A percentile compares a stretch with the other conserved stretches of the same genome.
Conservation (phyloP, 2,888 invertebrate species). For the Ecliptopera silaceata region DNA sequence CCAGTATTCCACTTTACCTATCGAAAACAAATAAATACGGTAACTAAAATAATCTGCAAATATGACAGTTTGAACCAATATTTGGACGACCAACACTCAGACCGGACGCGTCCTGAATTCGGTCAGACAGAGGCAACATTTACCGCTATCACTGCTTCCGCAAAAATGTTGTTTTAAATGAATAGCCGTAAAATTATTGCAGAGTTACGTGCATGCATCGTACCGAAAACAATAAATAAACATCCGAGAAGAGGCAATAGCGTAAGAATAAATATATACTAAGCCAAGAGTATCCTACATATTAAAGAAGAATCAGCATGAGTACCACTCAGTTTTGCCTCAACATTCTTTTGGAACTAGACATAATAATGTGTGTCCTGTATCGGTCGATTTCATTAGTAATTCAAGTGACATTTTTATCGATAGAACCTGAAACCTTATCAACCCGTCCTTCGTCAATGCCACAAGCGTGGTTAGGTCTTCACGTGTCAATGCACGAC, state of each 20-base stretch:
- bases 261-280: no score
- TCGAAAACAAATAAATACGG: no score
- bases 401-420: neutral
- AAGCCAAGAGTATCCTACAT: no score
- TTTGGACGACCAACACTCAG: conserved; percentile 24
- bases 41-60: no score
- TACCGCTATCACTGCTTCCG: conserved; percentile 41
- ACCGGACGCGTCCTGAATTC: conserved; percentile 38
- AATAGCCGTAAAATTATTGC: neutral
- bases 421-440: conserved; percentile 46
- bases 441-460: conserved; percentile 40
- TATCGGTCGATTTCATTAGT: neutral
- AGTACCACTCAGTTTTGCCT: no score
- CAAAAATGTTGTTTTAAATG: conserved; percentile 2
- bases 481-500: conserved; percentile 48
- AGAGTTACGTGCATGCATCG: neutral
- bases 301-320: no score
- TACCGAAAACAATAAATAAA: no score
- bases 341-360: no score
- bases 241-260: no score
- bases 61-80: no score
- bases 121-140: conserved; percentile 39
- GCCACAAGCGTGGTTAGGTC: conserved; percentile 39
- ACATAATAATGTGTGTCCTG: no score
- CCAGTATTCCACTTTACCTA: no score